phyloP scores from a whole-genome alignment of 2,888 invertebrate genomes.

The Meliscaeva auricollis region DNA sequence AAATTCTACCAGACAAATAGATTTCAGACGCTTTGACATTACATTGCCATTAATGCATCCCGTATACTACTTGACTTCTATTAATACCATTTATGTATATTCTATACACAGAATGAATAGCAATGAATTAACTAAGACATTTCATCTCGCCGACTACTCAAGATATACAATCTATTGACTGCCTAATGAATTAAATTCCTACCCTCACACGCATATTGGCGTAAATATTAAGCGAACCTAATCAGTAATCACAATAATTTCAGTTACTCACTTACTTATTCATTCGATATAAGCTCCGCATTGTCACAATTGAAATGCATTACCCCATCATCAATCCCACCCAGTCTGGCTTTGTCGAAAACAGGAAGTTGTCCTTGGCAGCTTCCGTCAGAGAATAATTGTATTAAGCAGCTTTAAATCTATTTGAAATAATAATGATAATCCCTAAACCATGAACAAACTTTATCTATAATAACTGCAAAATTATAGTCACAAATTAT shows the following conservation, averaged over 20 bases:
- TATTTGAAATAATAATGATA: neutral
- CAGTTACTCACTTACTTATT: neutral
- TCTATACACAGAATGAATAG: neutral
- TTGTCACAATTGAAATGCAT: neutral
- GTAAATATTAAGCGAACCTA: no score
- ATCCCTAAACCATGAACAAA: slow-evolving; percentile 3
- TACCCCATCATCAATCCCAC: slow-evolving; percentile 7
- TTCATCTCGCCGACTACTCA: slow-evolving; percentile 1
- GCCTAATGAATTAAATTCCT: neutral
- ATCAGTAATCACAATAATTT: neutral
- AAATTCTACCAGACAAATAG: slow-evolving; percentile 21
- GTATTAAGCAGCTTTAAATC: neutral
- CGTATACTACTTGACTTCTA: neutral
- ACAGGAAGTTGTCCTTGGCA: neutral
- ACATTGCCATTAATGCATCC: neutral
- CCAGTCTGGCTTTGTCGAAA: neutral
- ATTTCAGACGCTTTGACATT: slow-evolving; percentile 22
- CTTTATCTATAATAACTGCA: neutral
- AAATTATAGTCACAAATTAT: neutral
- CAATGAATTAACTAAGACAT: neutral
- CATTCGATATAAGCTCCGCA: slow-evolving; percentile 1
- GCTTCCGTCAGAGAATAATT: neutral
- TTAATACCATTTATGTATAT: slow-evolving; percentile 9
- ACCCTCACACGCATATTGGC: neutral
- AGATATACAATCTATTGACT: neutral